Evolutionary conservation across 1,140 invertebrate species (phyloP).

Genomic region (Drosophila albomicans): DNA sequence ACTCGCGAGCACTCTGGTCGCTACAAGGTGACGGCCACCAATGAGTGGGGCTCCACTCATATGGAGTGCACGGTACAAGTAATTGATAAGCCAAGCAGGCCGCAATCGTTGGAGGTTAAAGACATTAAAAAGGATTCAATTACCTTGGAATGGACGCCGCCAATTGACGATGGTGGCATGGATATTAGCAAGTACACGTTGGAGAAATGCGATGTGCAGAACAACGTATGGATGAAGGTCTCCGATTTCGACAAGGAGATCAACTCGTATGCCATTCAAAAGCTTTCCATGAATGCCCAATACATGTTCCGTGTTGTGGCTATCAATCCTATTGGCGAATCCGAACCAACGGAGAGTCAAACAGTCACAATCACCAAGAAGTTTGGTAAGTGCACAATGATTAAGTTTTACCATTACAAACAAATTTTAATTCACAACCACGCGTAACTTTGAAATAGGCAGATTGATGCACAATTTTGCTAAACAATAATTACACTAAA

Average conservation of each 20-base stretch:
- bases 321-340: constrained; percentile 91
- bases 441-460: not conserved
- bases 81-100: constrained; percentile 94
- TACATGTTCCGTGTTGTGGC: constrained; percentile 95
- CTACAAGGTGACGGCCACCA: constrained; percentile 89
- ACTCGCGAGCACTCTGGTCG: constrained; percentile 88
- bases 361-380: constrained; percentile 88
- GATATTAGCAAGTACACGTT: constrained; percentile 92
- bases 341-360: constrained; percentile 91
- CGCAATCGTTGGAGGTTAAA: constrained; percentile 90
- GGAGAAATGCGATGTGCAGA: constrained; percentile 91
- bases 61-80: constrained; percentile 91
- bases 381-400: constrained; percentile 85
- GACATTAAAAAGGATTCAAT: constrained; percentile 91
- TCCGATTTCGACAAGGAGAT: constrained; percentile 91
- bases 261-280: constrained; percentile 90
- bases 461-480: not conserved
- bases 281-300: constrained; percentile 90
- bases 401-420: no score
- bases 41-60: constrained; percentile 89
- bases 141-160: constrained; percentile 92
- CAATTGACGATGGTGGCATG: constrained; percentile 91
- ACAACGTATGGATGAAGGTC: constrained; percentile 90
- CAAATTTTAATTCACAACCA: no score
- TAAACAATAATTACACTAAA: not conserved